Evolutionary conservation across 2,797 vertebrate genomes (phyloP).

Genomic region (Mus spretus): DNA sequence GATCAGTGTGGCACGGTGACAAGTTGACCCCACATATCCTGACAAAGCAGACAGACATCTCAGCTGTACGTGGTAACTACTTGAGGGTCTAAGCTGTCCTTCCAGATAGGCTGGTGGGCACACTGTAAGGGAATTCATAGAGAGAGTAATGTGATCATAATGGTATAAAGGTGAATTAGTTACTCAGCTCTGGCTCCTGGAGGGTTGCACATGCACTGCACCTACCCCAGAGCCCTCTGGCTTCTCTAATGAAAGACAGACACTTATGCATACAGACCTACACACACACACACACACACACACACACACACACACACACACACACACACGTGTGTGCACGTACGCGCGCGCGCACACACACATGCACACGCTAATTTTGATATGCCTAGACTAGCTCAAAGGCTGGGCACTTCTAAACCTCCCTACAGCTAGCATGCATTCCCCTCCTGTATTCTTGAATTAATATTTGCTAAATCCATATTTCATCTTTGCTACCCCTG

Average conservation of each 20-base stretch:
- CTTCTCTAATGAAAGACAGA: background rate
- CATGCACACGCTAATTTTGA: background rate
- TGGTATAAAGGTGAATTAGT: background rate
- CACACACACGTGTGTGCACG: no score
- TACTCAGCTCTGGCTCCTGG: background rate
- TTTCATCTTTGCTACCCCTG: background rate
- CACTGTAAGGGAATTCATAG: background rate
- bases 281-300: no score
- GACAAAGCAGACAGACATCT: background rate
- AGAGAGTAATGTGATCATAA: background rate
- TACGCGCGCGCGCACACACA: no score
- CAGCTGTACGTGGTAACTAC: background rate
- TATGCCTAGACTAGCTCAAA: background rate
- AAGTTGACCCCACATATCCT: background rate
- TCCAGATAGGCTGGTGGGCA: background rate
- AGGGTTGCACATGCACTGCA: background rate
- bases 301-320: no score
- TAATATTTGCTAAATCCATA: background rate
- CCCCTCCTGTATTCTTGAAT: background rate
- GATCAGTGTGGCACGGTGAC: background rate
- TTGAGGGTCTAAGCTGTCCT: background rate
- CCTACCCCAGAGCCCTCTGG: background rate
- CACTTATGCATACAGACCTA: no score
- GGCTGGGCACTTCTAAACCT: background rate
- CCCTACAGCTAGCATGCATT: background rate